phyloP scores from a whole-genome alignment of 2,888 invertebrate genomes.

The Oscheius sp. region DNA sequence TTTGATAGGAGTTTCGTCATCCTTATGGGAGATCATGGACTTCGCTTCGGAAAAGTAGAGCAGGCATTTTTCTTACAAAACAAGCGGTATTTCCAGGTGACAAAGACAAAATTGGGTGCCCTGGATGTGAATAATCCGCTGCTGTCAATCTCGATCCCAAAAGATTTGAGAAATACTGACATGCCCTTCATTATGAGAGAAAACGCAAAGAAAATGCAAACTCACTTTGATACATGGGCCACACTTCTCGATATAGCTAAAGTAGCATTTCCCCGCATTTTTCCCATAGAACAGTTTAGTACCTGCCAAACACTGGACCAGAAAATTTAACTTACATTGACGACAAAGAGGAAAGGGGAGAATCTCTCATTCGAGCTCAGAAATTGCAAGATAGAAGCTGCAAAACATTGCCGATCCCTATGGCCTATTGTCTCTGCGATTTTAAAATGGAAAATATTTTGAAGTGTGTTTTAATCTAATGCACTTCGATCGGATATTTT shows the following conservation, averaged over 20 bases:
- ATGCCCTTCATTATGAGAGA: background rate
- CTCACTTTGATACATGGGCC: conserved; percentile 15
- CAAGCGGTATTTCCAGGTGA: background rate
- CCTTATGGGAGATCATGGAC: conserved; percentile 61
- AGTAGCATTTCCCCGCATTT: no score
- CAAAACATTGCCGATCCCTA: conserved; percentile 46
- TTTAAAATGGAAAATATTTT: conserved; percentile 29
- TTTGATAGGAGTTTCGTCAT: conserved; percentile 57
- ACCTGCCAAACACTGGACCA: conserved; percentile 39
- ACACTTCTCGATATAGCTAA: conserved; percentile 21
- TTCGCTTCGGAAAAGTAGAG: conserved; percentile 49
- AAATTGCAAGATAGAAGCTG: conserved; percentile 48
- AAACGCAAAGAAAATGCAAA: conserved; percentile 15
- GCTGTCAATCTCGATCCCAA: conserved; percentile 3
- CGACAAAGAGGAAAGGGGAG: conserved; percentile 44
- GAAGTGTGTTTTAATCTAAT: background rate
- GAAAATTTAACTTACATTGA: conserved; percentile 27
- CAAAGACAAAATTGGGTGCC: conserved; percentile 12
- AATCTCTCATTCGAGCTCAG: conserved; percentile 47
- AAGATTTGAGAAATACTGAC: conserved; percentile 16
- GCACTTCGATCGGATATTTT: background rate
- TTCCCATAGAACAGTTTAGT: no score
- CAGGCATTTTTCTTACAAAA: background rate
- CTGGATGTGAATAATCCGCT: conserved; percentile 18
- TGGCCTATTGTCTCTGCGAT: conserved; percentile 57